phyloP scores from a whole-genome alignment of 2,888 invertebrate species.

The Xanthia togata region DNA sequence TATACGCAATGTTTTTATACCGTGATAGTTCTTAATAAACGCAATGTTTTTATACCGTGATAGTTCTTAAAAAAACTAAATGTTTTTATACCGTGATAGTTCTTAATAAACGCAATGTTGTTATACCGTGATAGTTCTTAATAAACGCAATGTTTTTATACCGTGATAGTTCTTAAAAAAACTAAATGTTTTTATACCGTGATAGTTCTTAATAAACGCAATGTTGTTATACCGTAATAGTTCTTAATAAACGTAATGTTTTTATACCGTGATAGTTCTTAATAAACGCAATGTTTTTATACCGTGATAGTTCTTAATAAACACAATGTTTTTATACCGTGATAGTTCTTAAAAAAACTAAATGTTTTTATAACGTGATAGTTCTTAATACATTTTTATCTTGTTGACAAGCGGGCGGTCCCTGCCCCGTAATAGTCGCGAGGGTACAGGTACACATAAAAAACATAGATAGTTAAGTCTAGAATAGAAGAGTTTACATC shows the following conservation, averaged over 20 bases:
- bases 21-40: conserved; percentile 5
- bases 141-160: background rate
- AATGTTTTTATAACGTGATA: background rate
- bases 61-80: conserved; percentile 3
- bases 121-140: background rate
- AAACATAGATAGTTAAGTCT: background rate
- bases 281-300: background rate
- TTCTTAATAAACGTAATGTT: background rate
- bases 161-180: conserved; percentile 2
- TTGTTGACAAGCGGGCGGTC: conserved; percentile 1
- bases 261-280: background rate
- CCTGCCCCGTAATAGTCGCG: background rate
- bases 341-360: conserved; percentile 2
- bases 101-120: background rate
- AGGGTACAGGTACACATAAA: background rate
- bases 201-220: conserved; percentile 5
- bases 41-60: background rate
- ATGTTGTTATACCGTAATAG: background rate
- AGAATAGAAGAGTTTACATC: background rate
- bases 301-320: conserved; percentile 3
- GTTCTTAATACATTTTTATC: conserved; percentile 11
- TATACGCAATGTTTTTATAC: background rate
- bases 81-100: background rate
- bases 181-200: background rate
- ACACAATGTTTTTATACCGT: background rate